Base-by-base conservation (phyloP, 2,113 vertebrate species). In the Sprattus sprattus region DNA sequence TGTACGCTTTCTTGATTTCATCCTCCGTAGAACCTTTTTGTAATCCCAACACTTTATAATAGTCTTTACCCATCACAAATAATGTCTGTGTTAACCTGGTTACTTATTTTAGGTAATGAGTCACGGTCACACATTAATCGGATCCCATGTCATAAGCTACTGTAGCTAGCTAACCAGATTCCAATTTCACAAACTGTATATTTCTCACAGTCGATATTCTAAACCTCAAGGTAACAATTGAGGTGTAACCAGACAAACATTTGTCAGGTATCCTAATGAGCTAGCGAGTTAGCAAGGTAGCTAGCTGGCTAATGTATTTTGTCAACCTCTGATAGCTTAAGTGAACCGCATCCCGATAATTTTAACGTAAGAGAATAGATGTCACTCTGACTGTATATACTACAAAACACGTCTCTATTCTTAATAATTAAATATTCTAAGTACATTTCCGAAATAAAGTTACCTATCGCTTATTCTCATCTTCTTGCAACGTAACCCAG, bases 1-100 rank as follows among this genome's bases (percentile, higher is more conserved):
- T 94, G 90, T 98, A 98, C 16, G 97, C 97, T 88, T 97, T 96
- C 85, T 97, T 97, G 32, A 98, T 94, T 87, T 98, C 97, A 0
- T 98, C 97, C 18, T 97, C 96, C 2, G 95, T 93, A 0, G 97
- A 95, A 28, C 96, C 97, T 83, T 94, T 96, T 86, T 94, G 57
- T 86, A 97, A 92, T 8, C 97, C 97, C 86, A 98, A 86, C 81
- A 95, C 95, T 86, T 95, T 96, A 67, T 98, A 99, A 88, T 99
- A 99, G 86, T 99, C 96, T 91, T 98, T 98, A 22, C 97, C 97
- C 97, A 98, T 98, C 47, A 88, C 93, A 88, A 83, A 78, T 71
- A 13, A 8, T 39, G 4, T 39, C 71, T 16, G 10, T 11, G 10
- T 15, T 78, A 3, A 16, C 25, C 28, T 16, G 32, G 15, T 32